Base-by-base conservation (phyloP, 2,888 invertebrate genomes). In the Chloroclystis v-ata region DNA sequence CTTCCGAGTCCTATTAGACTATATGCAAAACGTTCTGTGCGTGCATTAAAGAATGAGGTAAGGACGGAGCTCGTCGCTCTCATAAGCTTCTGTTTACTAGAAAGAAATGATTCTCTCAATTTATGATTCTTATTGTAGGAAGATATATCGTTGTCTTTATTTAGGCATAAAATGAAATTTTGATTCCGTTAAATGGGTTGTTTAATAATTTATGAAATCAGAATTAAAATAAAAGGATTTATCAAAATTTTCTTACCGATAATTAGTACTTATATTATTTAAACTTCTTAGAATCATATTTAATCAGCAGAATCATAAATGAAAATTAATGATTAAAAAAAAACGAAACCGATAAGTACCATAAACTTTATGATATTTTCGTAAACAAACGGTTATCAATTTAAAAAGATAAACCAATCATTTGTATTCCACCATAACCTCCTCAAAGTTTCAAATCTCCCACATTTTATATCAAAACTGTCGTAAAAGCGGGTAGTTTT, bases 401-500 rank as follows among this genome's bases (percentile, higher is more conserved):
- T 46, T 30, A 26, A 37, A 32, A 33, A 16, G n/a, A 47, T 37
- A 32, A 51, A 48, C 49, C 32, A 41, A 16, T 28, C 11, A 43
- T 43, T 39, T 35, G 43, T 38, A 54, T 45, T 47, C 44, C 43
- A 14, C 41, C 46, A 45, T 45, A 44, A 48, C 45, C 28, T n/a
- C 7, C 35, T 20, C 40, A 42, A 32, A 51, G 48, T 47, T 47
- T 57, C 46, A 52, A 54, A 57, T 52, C 39, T 40, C 54, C 47
- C 50, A 54, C 43, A 51, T 50, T 56, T 58, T 52, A 58, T 50
- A 47, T 47, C 52, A 52, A 52, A 54, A 56, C 38, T 49, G 43
- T 58, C 58, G 49, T 58, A 58, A 58, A 53, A 56, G 35, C 47
- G 45, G 49, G 49, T 50, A 52, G 55, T 54, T 52, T 49, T 51